These are phyloP conservation scores for Bilobella aurantiaca DNA, from an alignment of 1,140 invertebrate species.

Conservation along the genomic window DNA sequence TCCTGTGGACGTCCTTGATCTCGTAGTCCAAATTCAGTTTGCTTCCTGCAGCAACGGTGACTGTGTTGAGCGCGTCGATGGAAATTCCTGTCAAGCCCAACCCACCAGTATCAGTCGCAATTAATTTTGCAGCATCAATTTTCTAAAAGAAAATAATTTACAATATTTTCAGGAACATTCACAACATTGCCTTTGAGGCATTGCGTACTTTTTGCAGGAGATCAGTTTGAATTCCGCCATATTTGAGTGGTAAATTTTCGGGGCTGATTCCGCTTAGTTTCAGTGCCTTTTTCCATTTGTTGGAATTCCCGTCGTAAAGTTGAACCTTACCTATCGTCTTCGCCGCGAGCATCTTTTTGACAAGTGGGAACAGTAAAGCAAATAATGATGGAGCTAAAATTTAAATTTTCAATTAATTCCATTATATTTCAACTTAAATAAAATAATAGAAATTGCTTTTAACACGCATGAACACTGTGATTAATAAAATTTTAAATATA, in stretches of 20 bases:
- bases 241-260: slow-evolving; percentile 63
- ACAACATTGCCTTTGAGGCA: neutral
- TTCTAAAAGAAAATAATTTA: slow-evolving; percentile 6
- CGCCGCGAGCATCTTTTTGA: slow-evolving; percentile 78
- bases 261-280: slow-evolving; percentile 52
- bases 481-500: neutral
- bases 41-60: slow-evolving; percentile 18
- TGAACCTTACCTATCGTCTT: slow-evolving; percentile 80
- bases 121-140: slow-evolving; percentile 1
- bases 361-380: slow-evolving; percentile 68
- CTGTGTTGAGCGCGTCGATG: slow-evolving; percentile 12
- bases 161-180: neutral
- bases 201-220: neutral
- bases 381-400: slow-evolving; percentile 57
- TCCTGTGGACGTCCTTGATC: slow-evolving; percentile 6
- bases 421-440: too few relatives aligned
- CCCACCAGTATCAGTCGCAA: neutral
- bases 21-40: slow-evolving; percentile 19
- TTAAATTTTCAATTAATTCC: neutral
- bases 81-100: neutral
- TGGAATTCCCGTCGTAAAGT: slow-evolving; percentile 62
- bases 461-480: neutral
- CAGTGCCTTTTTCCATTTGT: slow-evolving; percentile 65
- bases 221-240: slow-evolving; percentile 53
- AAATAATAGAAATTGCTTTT: too few relatives aligned